These are phyloP conservation scores for Loripinus fragilis DNA, from an alignment of 2,888 invertebrate species.

Conservation along the genomic window DNA sequence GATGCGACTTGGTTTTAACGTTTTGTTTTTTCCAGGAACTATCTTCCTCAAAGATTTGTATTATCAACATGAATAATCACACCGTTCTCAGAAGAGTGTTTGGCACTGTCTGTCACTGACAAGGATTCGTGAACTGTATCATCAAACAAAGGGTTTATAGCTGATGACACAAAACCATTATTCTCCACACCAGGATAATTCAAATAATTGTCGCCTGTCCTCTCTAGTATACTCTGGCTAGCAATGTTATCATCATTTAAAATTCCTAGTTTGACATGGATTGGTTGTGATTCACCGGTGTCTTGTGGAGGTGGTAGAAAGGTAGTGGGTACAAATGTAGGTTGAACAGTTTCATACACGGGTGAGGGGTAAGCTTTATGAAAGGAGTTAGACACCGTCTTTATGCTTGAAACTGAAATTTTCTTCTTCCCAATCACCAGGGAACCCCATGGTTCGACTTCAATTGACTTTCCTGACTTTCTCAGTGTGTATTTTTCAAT, in stretches of 20 bases:
- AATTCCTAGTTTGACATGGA: neutral
- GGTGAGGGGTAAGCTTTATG: neutral
- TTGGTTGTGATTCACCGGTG: neutral
- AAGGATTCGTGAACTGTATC: no score
- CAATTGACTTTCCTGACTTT: neutral
- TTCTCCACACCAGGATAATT: no score
- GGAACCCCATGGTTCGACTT: neutral
- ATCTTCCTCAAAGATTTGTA: neutral
- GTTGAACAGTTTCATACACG: neutral
- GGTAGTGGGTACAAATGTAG: neutral
- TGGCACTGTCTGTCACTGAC: no score
- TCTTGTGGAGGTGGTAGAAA: neutral
- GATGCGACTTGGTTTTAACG: no score
- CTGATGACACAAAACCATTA: no score
- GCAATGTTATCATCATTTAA: neutral
- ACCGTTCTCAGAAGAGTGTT: neutral
- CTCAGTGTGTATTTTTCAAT: neutral
- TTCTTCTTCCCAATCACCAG: neutral
- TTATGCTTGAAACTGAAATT: neutral
- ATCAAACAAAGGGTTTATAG: no score
- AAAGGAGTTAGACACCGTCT: neutral
- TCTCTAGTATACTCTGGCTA: no score
- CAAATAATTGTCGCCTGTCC: no score
- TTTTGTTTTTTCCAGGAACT: no score
- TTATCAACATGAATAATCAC: conserved; percentile 2